Evolutionary conservation across 2,797 vertebrate genomes (phyloP).

Genomic region (Spatula versicolor): DNA sequence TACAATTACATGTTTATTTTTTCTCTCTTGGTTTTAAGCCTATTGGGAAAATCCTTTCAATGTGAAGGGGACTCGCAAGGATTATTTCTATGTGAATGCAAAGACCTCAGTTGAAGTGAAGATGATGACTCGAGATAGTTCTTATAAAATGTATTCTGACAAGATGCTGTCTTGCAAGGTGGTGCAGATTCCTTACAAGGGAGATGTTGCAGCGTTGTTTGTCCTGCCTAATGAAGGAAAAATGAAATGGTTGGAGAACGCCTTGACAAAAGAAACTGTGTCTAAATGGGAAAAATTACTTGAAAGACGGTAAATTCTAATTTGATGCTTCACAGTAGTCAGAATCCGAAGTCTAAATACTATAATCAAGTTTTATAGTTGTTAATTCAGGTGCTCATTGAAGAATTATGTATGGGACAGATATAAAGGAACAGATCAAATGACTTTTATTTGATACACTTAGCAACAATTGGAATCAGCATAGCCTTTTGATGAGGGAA

Average conservation of each 20-base stretch:
- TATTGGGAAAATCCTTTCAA: slow-evolving; percentile 60
- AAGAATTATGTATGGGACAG: neutral
- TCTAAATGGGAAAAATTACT: slow-evolving; percentile 44
- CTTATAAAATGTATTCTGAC: slow-evolving; percentile 80
- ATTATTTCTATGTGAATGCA: slow-evolving; percentile 79
- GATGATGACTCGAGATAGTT: slow-evolving; percentile 86
- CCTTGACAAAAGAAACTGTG: slow-evolving; percentile 72
- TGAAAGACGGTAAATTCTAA: neutral
- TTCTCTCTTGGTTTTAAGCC: slow-evolving; percentile 25
- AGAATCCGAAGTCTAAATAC: neutral
- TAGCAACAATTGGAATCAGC: neutral
- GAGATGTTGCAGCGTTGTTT: slow-evolving; percentile 83
- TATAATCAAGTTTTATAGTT: neutral
- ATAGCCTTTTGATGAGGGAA: neutral
- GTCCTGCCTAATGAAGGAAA: slow-evolving; percentile 83
- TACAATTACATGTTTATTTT: neutral
- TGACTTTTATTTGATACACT: neutral
- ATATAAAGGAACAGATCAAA: neutral
- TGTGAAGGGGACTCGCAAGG: slow-evolving; percentile 74
- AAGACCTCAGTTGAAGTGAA: slow-evolving; percentile 81
- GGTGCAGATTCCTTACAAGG: slow-evolving; percentile 84
- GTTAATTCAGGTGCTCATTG: neutral
- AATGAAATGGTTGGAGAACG: slow-evolving; percentile 77
- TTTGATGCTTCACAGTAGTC: neutral
- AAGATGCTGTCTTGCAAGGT: slow-evolving; percentile 72